Evolutionary conservation across 2,113 vertebrate species (phyloP).

Genomic region (Psilopogon haemacephalus): DNA sequence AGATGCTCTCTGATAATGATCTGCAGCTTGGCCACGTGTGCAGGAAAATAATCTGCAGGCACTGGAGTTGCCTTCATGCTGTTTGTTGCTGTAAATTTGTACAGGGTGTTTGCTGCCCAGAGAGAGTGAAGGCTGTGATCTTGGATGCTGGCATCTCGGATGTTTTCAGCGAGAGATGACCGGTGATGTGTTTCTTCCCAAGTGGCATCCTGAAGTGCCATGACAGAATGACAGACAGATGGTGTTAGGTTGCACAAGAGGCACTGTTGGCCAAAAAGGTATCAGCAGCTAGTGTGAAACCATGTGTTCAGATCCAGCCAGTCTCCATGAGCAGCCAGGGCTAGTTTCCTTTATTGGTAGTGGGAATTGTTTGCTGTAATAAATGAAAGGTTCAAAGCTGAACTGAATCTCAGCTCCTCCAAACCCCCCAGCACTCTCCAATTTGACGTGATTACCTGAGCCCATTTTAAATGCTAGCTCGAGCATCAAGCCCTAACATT

Average conservation of each 20-base stretch:
- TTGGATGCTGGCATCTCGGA: background rate
- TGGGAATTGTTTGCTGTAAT: background rate
- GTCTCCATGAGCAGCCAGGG: background rate
- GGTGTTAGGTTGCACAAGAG: background rate
- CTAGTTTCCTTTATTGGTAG: background rate
- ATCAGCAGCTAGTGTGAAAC: background rate
- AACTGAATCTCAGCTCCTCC: background rate
- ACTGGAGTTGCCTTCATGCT: background rate
- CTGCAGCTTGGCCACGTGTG: background rate
- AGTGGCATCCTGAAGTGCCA: background rate
- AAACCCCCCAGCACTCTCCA: background rate
- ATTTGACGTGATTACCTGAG: conserved; percentile 26
- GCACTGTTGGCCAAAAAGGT: background rate
- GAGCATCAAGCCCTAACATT: background rate
- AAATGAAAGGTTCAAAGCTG: background rate
- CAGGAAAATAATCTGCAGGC: background rate
- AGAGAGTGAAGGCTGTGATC: background rate
- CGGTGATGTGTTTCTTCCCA: background rate
- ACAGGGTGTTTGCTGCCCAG: background rate
- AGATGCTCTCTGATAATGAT: background rate
- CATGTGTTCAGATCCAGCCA: background rate
- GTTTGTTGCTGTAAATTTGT: background rate
- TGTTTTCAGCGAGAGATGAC: background rate
- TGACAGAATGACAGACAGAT: background rate
- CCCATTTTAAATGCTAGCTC: conserved; percentile 31